Evolutionary conservation across 2,888 invertebrate genomes (phyloP), one percentile per base, ranked within the genome.

Genomic region (Dione vanillae): DNA sequence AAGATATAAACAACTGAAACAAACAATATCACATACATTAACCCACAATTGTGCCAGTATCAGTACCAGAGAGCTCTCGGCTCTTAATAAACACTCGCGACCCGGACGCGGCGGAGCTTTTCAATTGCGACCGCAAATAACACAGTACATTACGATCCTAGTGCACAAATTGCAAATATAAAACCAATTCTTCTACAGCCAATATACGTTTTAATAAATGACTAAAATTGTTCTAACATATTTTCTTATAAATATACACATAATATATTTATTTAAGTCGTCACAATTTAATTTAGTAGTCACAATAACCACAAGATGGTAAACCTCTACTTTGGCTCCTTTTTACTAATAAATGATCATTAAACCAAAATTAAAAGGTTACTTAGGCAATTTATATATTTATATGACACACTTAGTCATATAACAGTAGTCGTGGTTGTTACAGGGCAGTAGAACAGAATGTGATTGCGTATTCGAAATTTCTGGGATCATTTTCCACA

Each of bases 41-140:
- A 61, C 59, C 35, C 51, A n/a, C n/a, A n/a, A n/a, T 61, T 43
- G 27, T 41, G 5, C 27, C 27, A 43, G 59, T 61, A 52, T 61
- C 51, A 19, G 59, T 61, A 52, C 61, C 51, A 19, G 67, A 40
- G 59, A 14, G 51, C 61, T 19, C 67, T 67, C 67, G 59, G 51
- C 58, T 49, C 49, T 67, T 67, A 67, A 67, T 67, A 67, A 67
- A 67, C 67, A 67, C 61, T 68, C 27, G 62, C 52, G 58, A 45
- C 37, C 47, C 45, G 68, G 62, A 68, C 61, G 68, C 16, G 54
- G 62, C 20, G 20, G 45, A 43, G 62, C 68, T 68, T 68, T 68
- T 68, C 62, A 68, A 68, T 68, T 68, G 61, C 45, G 62, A 54
- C 62, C 54, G 62, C 62, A 68, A 68, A 68, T 62, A 68, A 37